Evolutionary conservation across 2,888 invertebrate species (phyloP), one percentile per base, ranked within the genome.

Genomic region (Dysmachus trigonus): DNA sequence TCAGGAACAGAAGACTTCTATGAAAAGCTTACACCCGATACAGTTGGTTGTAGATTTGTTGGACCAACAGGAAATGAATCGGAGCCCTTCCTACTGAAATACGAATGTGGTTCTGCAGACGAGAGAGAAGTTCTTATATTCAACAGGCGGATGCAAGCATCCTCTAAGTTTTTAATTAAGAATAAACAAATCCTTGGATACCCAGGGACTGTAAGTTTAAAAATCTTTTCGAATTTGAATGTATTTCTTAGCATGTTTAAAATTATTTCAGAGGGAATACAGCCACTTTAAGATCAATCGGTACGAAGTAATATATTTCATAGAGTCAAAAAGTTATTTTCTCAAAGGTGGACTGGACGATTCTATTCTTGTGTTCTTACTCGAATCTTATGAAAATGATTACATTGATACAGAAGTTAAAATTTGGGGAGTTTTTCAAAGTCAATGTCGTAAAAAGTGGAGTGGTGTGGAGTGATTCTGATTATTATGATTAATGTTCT

Each of bases 281-380:
- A 6, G n/a, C 1, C 0, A 0, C 1, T 47, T 47, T n/a, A n/a
- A n/a, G 0, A 18, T 47, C n/a, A 47, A 5, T n/a, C 47, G 47
- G 47, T 47, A 6, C 15, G n/a, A 47, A n/a, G 47, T 47, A 47
- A 1, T 4, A 47, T 3, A n/a, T 47, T 47, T 15, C 47, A n/a
- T n/a, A 15, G n/a, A n/a, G 5, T 15, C 47, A 47, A 47, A 5
- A n/a, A 15, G 5, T 15, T 15, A 47, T n/a, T 47, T 47, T n/a
- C 0, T 1, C 2, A 0, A 13, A 3, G 47, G 47, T 47, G 47
- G 47, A 1, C 13, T 47, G 3, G 15, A n/a, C 4, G 0, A 47
- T 0, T 3, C 0, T 15, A 1, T 0, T 15, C 5, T n/a, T 47
- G 3, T 5, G 0, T 47, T 47, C 15, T 4, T 1, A 2, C 1